Percentiles rank a stretch among this genome's conserved stretches.
phyloP scores from a whole-genome alignment of 1,140 invertebrate species.

The Diuraphis noxia region DNA sequence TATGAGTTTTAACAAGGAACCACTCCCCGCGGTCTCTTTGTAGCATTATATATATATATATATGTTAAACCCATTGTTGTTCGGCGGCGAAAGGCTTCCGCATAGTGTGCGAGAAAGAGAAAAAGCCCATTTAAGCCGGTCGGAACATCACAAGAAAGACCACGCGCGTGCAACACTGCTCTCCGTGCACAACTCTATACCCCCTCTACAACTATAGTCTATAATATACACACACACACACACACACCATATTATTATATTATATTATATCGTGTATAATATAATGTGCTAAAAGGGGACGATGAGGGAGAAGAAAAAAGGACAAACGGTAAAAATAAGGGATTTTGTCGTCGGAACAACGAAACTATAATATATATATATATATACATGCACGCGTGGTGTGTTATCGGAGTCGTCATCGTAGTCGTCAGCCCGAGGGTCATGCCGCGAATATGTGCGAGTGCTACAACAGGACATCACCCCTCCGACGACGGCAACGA shows the following conservation, averaged over 20 bases:
- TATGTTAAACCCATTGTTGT: not conserved
- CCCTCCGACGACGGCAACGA: not conserved
- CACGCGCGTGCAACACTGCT: not conserved
- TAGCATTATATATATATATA: not conserved
- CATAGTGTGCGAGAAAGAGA: not conserved
- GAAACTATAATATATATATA: not conserved
- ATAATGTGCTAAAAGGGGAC: conserved; percentile 22
- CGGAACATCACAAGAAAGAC: conserved; percentile 19
- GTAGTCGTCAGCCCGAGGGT: not conserved
- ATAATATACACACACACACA: too few species aligned
- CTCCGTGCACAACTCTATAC: not conserved
- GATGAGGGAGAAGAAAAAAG: not conserved
- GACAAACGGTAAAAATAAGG: conserved; percentile 30
- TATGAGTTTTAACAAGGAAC: conserved; percentile 9
- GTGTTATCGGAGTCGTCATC: not conserved
- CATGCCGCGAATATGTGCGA: not conserved
- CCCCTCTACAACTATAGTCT: not conserved
- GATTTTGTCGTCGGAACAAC: conserved; percentile 15
- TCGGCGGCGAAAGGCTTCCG: not conserved
- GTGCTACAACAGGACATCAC: not conserved
- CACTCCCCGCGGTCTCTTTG: not conserved
- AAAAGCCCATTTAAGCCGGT: conserved; percentile 25
- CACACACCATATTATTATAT: not conserved
- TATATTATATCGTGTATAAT: not conserved
- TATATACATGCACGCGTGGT: not conserved